A percentile compares a stretch with the other conserved stretches of the same genome.
phyloP scores from a whole-genome alignment of 1,140 invertebrate genomes.

The Cydia splendana region DNA sequence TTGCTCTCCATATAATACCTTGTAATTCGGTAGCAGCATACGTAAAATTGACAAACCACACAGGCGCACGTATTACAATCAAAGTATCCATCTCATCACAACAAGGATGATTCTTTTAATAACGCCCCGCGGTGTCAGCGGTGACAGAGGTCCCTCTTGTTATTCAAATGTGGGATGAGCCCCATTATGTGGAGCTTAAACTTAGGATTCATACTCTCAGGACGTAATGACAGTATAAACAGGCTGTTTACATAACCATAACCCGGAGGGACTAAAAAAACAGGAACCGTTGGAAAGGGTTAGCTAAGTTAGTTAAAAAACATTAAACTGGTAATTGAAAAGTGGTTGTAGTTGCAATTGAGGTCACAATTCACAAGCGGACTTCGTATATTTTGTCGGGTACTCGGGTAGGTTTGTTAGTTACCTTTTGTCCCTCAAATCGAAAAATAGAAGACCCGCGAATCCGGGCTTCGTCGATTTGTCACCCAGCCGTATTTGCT shows the following conservation, averaged over 20 bases:
- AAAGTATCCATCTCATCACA: conserved; percentile 2
- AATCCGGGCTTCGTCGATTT: too few species aligned
- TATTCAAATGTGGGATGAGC: conserved; percentile 19
- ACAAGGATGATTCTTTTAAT: conserved; percentile 23
- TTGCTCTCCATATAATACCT: too few species aligned
- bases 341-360: too few species aligned
- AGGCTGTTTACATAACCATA: neutral
- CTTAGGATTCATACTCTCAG: neutral
- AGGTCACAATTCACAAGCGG: too few species aligned
- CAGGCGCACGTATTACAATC: too few species aligned
- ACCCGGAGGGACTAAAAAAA: neutral
- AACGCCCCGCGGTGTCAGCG: neutral
- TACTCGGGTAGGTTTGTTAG: too few species aligned
- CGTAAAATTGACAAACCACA: neutral
- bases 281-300: neutral
- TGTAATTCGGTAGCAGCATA: neutral
- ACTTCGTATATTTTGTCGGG: too few species aligned
- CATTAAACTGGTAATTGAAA: too few species aligned
- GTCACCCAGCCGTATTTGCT: too few species aligned
- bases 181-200: conserved; percentile 15
- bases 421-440: too few species aligned
- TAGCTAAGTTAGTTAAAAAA: neutral
- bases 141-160: conserved; percentile 26
- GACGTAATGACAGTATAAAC: neutral
- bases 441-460: too few species aligned